Evolutionary conservation across 1,140 invertebrate genomes (phyloP).

Genomic region (Steinernema khuongi): DNA sequence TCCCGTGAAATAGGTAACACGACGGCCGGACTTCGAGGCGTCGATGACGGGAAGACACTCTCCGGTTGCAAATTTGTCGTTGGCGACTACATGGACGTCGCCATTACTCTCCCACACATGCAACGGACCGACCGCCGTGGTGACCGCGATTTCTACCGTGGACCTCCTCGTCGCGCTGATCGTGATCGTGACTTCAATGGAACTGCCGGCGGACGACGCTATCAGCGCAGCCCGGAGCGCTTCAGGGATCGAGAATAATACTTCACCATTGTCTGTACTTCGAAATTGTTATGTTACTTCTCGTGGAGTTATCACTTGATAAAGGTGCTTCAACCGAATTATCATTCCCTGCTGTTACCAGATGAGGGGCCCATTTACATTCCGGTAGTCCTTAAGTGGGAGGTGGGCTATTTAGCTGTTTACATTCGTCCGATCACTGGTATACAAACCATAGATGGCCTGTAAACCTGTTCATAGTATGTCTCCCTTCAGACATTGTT

Average conservation of each 20-base stretch:
- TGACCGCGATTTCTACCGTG: background rate
- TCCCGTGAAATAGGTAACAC: slow-evolving; percentile 91
- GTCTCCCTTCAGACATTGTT: too few relatives aligned
- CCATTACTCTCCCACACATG: slow-evolving; percentile 75
- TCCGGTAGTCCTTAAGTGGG: too few relatives aligned
- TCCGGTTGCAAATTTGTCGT: slow-evolving; percentile 75
- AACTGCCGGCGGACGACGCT: background rate
- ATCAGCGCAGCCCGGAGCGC: background rate
- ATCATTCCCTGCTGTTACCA: too few relatives aligned
- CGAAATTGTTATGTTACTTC: too few relatives aligned
- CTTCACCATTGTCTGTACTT: too few relatives aligned
- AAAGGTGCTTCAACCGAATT: too few relatives aligned
- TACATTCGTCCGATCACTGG: too few relatives aligned
- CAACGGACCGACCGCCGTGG: slow-evolving; percentile 4
- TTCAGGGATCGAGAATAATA: background rate
- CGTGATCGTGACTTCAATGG: background rate
- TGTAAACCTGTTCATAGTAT: too few relatives aligned
- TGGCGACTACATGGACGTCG: slow-evolving; percentile 94
- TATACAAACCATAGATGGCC: too few relatives aligned
- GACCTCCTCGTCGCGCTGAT: background rate
- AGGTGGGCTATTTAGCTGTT: too few relatives aligned
- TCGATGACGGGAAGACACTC: slow-evolving; percentile 63
- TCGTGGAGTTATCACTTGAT: too few relatives aligned
- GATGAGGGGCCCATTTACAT: too few relatives aligned
- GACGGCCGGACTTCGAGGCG: slow-evolving; percentile 80